Evolutionary conservation across 2,113 vertebrate genomes (phyloP).

Genomic region (Pelvicachromis taeniatus): DNA sequence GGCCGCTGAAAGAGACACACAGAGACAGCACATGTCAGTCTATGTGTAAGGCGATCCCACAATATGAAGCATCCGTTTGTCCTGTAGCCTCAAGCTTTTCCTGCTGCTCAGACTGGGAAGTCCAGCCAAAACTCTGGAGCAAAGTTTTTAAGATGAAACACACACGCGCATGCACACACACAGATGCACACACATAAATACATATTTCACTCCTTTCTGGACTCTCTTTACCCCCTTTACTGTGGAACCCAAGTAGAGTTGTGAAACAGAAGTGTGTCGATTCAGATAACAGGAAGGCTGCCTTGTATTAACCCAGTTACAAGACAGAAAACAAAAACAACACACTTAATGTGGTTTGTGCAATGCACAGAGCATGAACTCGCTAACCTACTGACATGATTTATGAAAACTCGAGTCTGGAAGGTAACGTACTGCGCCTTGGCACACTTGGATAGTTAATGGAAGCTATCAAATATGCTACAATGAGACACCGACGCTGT

Average conservation of each 20-base stretch:
- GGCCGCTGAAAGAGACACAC: slow-evolving; percentile 76
- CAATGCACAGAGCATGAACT: background rate
- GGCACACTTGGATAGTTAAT: background rate
- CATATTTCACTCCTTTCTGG: background rate
- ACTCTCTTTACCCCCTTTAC: background rate
- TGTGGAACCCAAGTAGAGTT: slow-evolving; percentile 10
- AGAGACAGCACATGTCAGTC: slow-evolving; percentile 24
- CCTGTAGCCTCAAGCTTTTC: slow-evolving; percentile 29
- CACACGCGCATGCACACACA: background rate
- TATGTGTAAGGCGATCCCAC: background rate
- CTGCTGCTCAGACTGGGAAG: slow-evolving; percentile 26
- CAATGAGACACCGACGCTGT: slow-evolving; percentile 6
- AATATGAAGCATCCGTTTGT: background rate
- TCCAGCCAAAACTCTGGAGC: background rate
- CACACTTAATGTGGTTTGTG: background rate
- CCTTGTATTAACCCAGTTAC: background rate
- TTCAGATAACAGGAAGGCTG: slow-evolving; percentile 8
- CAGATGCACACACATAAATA: background rate
- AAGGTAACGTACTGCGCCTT: background rate
- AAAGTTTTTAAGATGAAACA: background rate
- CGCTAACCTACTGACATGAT: background rate
- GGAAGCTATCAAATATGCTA: slow-evolving; percentile 20
- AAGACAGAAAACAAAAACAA: slow-evolving; percentile 16
- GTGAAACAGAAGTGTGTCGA: background rate
- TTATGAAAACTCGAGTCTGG: background rate